phyloP scores from a whole-genome alignment of 2,113 vertebrate species.

The Periophthalmodon schlosseri region DNA sequence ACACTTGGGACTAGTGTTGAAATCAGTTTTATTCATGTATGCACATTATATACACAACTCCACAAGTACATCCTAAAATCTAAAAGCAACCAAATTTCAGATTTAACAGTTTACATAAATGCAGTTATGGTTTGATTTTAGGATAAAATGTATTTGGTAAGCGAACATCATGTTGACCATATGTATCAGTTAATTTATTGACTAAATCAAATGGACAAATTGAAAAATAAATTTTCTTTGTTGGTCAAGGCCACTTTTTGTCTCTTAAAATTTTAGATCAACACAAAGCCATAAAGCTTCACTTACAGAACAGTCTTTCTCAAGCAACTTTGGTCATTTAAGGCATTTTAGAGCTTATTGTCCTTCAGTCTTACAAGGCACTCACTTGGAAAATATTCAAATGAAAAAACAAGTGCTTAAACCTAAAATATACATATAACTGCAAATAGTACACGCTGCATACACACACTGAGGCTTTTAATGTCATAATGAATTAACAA shows the following conservation, averaged over 20 bases:
- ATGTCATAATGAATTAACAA: conserved; percentile 12
- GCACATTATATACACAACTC: neutral
- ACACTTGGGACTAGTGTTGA: neutral
- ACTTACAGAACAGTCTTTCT: neutral
- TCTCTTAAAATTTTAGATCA: neutral
- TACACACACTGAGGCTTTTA: conserved; percentile 5
- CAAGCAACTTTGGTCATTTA: conserved; percentile 52
- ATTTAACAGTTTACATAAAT: neutral
- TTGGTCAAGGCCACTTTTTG: neutral
- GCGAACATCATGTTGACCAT: neutral
- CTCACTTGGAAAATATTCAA: conserved; percentile 41
- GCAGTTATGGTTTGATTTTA: neutral
- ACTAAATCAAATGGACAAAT: neutral
- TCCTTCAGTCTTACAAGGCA: conserved; percentile 62
- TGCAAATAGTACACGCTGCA: neutral
- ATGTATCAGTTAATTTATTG: neutral
- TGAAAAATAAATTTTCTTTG: neutral
- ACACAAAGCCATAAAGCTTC: conserved; percentile 11
- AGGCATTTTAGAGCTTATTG: conserved; percentile 57
- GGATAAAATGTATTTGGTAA: neutral
- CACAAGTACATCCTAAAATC: neutral
- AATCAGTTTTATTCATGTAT: neutral
- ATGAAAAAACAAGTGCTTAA: neutral
- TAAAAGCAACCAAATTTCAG: neutral
- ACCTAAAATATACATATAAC: neutral